A percentile compares a stretch with the other conserved stretches of the same genome.
These are phyloP conservation scores for Acridotheres tristis DNA, from an alignment of 2,797 vertebrate genomes.

Conservation along the genomic window DNA sequence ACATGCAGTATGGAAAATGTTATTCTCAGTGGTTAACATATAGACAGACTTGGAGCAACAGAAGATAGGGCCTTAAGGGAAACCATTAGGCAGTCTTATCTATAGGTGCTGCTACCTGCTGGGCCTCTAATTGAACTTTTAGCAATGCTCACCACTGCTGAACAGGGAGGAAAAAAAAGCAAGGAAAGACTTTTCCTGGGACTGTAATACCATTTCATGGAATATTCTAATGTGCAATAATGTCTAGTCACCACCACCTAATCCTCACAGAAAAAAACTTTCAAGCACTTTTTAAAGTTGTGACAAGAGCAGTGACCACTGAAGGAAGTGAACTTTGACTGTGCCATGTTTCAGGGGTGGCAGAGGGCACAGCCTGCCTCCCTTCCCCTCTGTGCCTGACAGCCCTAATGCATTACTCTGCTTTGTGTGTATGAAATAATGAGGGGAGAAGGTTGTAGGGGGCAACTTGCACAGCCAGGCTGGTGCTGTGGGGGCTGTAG, in stretches of 20 bases:
- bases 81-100: background rate
- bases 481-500: background rate
- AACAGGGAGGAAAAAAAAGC: background rate
- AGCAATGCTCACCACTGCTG: background rate
- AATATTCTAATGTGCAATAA: background rate
- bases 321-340: background rate
- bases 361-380: background rate
- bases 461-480: background rate
- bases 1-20: background rate
- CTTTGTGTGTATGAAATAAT: rapidly evolving
- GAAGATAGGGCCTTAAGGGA: background rate
- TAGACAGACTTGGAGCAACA: background rate
- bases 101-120: background rate
- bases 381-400: rapidly evolving
- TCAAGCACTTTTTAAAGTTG: background rate
- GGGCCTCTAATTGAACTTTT: background rate
- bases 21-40: background rate
- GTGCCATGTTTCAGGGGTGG: background rate
- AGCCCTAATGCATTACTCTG: background rate
- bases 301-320: background rate
- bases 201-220: background rate
- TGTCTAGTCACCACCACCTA: background rate
- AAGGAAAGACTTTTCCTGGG: background rate
- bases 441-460: background rate
- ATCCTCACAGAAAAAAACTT: background rate